A percentile compares a stretch with the other conserved stretches of the same genome.
phyloP scores from a whole-genome alignment of 2,113 vertebrate species.

The Hyperopisus bebe region DNA sequence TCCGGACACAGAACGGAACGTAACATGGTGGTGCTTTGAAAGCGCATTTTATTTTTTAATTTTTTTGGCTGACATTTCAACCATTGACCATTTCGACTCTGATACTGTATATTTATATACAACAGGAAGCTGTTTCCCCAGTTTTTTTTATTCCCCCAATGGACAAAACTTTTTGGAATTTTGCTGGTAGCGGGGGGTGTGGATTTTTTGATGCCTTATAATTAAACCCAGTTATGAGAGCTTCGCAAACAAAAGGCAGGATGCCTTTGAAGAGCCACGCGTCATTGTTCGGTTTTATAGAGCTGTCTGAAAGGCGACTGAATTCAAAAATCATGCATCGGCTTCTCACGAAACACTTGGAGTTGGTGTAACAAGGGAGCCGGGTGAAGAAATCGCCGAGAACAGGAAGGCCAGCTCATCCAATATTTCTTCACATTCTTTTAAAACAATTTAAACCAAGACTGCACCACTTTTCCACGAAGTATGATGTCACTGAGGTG shows the following conservation, averaged over 20 bases:
- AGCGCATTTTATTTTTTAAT: background rate
- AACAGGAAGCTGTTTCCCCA: background rate
- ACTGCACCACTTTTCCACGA: background rate
- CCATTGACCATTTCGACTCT: background rate
- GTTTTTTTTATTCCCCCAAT: background rate
- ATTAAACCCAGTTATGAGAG: slow-evolving; percentile 16
- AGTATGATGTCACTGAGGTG: background rate
- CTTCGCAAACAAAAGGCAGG: background rate
- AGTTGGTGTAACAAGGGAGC: background rate
- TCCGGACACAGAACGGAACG: background rate
- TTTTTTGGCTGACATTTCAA: background rate
- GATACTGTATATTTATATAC: background rate
- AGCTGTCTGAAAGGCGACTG: background rate
- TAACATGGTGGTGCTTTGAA: background rate
- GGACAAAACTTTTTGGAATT: background rate
- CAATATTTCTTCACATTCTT: slow-evolving; percentile 3
- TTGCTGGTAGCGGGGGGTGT: background rate
- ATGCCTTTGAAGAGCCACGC: background rate
- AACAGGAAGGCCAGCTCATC: background rate
- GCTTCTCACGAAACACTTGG: background rate
- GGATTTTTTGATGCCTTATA: background rate
- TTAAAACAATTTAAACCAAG: background rate
- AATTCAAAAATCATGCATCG: background rate
- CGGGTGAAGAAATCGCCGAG: background rate
- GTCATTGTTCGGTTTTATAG: background rate